Base-by-base conservation (phyloP, 2,888 invertebrate species). In the Stenchaetothrips biformis region DNA sequence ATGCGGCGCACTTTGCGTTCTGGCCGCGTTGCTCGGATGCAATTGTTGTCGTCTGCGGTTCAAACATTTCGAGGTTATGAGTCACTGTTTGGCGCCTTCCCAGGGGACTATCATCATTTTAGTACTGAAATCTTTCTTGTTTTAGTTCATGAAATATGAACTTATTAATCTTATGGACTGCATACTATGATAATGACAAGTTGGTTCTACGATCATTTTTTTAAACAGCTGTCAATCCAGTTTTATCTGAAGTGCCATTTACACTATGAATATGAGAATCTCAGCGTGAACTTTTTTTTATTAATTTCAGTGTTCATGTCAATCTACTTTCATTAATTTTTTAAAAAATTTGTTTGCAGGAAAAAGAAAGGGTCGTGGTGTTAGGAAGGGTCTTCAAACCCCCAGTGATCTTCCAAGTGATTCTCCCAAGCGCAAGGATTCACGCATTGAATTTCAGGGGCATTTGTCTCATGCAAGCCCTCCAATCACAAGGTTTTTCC, bases 381-480 rank as follows among this genome's bases (percentile, higher is more conserved):
- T 25, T 7, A 11, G 21, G 25, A 74, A 25, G 25, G 25, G 25
- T 25, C 21, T 11, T 2, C 67, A 21, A 6, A 11, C 21, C 21
- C 8, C 67, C 1, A 25, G 21, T 74, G 67, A 74, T 21, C 25
- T 74, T 1, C 67, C 67, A 0, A 74, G 67, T 25, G 67, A 74
- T 21, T 21, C 21, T 8, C 83, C 82, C n/a, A 83, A 82, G 80
- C 80, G 81, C 67, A 84, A 83, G 77, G 83, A 81, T 80, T 81
- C 81, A 13, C 82, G 83, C 78, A 79, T 81, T 47, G 83, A 83
- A 79, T 84, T 85, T 82, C 83, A 84, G 48, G 85, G 85, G 25
- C 84, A 83, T 81, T 82, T 85, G 2, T 84, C 85, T 53, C 85
- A 86, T 82, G 82, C 84, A 47, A 85, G 83, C 77, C 83, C 83